Evolutionary conservation across 2,888 invertebrate species (phyloP), one percentile per base, ranked within the genome.

Genomic region (Amblyteles armatorius): DNA sequence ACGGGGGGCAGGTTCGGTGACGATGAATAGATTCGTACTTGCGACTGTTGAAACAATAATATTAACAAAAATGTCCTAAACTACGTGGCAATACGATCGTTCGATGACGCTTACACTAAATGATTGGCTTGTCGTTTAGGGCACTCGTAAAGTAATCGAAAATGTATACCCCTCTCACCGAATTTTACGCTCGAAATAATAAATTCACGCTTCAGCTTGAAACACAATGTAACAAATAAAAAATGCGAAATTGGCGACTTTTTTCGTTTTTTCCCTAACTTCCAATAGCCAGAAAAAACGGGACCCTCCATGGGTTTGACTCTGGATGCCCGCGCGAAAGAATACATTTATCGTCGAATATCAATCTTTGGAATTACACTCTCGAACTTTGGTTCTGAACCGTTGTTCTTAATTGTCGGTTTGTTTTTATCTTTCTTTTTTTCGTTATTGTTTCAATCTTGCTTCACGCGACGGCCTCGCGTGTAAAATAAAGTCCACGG

Each of bases 81-180:
- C 55, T 76, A 74, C 60, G 78, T 67, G 83, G 73, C 83, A 77
- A 65, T 83, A 55, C 60, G 67, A 67, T 65, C 73, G 36, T 81
- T 57, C 48, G 44, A 74, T 77, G 79, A 79, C 68, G 76, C 81
- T 82, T 79, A 72, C 60, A 83, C 29, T 71, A 68, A 83, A 87
- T 69, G 81, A 74, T 85, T 76, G 83, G 77, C 60, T 76, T 74
- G 87, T 79, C 11, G 78, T 82, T 33, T 63, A 87, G 91, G 91
- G 90, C 88, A 90, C 92, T 92, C 89, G 91, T 90, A 91, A 91
- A 91, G 89, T 90, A 91, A 92, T 92, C 91, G 81, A 89, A 89
- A 86, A 88, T 74, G 79, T 79, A 73, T 19, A 40, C 19, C 52
- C 26, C 48, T 71, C 36, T 67, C 60, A 26, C 48, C 71, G 67